phyloP scores from a whole-genome alignment of 1,140 invertebrate genomes.

The Lepidurus apus region DNA sequence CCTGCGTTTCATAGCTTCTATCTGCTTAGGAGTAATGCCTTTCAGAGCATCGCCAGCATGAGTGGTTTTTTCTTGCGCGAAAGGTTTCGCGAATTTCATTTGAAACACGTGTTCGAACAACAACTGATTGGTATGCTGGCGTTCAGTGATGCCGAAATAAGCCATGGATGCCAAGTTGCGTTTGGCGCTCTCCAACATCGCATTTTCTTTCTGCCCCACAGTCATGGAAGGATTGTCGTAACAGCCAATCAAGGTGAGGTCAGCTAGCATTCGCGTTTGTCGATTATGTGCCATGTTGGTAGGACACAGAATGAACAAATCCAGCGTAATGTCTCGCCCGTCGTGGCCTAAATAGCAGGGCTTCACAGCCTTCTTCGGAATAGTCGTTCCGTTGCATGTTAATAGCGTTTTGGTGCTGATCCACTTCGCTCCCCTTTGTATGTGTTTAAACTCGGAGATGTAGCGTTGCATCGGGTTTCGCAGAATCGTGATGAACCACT shows the following conservation, averaged over 20 bases:
- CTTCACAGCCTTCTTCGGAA: conserved; percentile 42
- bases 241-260: conserved; percentile 87
- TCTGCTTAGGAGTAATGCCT: too few relatives aligned
- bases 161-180: conserved; percentile 88
- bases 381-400: conserved; percentile 69
- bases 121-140: conserved; percentile 89
- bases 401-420: conserved; percentile 74
- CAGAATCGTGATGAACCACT: conserved; percentile 79
- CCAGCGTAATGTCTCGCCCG: conserved; percentile 62
- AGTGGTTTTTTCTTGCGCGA: conserved; percentile 80
- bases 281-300: conserved; percentile 92
- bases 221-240: conserved; percentile 79
- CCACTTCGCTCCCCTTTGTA: conserved; percentile 95
- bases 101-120: conserved; percentile 95
- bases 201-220: conserved; percentile 59
- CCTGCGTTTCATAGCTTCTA: too few relatives aligned
- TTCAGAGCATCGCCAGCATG: too few relatives aligned
- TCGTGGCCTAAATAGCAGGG: conserved; percentile 47
- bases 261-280: conserved; percentile 94
- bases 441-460: conserved; percentile 89
- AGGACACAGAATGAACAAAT: conserved; percentile 81
- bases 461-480: conserved; percentile 85
- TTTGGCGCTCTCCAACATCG: conserved; percentile 90
- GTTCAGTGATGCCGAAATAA: conserved; percentile 94
- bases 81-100: conserved; percentile 77